These are phyloP conservation scores for Galendromus occidentalis DNA, from an alignment of 1,140 invertebrate genomes.

Conservation along the genomic window DNA sequence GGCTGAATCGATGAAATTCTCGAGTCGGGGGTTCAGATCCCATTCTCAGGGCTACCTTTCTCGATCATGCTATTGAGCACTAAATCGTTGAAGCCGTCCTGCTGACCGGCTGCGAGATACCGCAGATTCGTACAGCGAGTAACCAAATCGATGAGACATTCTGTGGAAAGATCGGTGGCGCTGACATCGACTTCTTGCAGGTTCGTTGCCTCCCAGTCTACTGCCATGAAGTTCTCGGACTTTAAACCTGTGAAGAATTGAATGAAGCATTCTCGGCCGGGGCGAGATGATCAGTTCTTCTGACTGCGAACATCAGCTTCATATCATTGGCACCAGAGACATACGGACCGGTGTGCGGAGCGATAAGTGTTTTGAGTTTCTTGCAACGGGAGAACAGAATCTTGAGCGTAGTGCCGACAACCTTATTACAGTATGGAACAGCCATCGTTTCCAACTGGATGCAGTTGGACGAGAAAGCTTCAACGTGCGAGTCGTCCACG, in stretches of 20 bases:
- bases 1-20: not conserved
- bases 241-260: conserved; percentile 47
- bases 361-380: conserved; percentile 68
- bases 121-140: conserved; percentile 62
- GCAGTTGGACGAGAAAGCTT: conserved; percentile 56
- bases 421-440: conserved; percentile 87
- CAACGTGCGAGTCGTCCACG: conserved; percentile 94
- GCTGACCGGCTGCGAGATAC: conserved; percentile 79
- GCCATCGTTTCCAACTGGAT: conserved; percentile 84
- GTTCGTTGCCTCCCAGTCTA: conserved; percentile 91
- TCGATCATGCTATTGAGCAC: conserved; percentile 29
- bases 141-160: conserved; percentile 80
- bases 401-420: conserved; percentile 89
- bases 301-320: not conserved
- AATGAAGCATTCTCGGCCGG: too few species aligned
- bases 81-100: conserved; percentile 88
- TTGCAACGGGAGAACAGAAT: conserved; percentile 79
- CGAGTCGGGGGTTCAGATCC: too few species aligned
- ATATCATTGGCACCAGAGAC: not conserved
- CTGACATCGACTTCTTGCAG: conserved; percentile 89
- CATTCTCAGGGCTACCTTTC: not conserved
- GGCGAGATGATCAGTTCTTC: too few species aligned
- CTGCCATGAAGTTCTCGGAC: conserved; percentile 73
- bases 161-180: conserved; percentile 79
- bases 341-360: conserved; percentile 82